Evolutionary conservation across 2,888 invertebrate species (phyloP).

Genomic region (Campoplex nolae): DNA sequence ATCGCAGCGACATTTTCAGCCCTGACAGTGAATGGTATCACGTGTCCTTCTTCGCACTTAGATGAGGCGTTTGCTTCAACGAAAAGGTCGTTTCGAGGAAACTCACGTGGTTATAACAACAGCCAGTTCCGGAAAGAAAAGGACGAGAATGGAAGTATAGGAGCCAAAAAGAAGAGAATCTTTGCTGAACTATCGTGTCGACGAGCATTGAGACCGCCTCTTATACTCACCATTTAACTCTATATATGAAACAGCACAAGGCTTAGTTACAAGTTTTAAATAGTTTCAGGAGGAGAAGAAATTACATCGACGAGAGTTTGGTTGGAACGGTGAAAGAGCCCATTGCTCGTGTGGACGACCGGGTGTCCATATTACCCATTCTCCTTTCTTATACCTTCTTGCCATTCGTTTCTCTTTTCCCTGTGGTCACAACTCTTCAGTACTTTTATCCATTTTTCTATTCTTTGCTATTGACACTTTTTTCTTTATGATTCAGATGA

Average conservation of each 20-base stretch:
- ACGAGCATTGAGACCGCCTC: constrained; percentile 41
- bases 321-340: constrained; percentile 38
- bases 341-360: constrained; percentile 2
- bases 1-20: constrained; percentile 57
- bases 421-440: neutral
- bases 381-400: neutral
- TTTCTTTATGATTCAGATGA: neutral
- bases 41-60: neutral
- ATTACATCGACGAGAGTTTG: constrained; percentile 69
- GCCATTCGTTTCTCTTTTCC: constrained; percentile 14
- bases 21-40: constrained; percentile 47
- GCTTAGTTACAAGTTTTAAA: constrained; percentile 71
- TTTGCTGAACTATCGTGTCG: constrained; percentile 34
- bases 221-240: constrained; percentile 49
- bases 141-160: neutral
- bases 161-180: neutral
- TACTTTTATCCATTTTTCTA: neutral
- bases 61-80: neutral
- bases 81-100: constrained; percentile 29
- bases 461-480: neutral
- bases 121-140: neutral
- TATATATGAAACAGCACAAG: constrained; percentile 56
- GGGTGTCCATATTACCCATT: constrained; percentile 4
- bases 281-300: constrained; percentile 68
- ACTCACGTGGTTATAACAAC: constrained; percentile 7